Conservation (phyloP, 2,888 invertebrate genomes). For the Acrobasis consociella region DNA sequence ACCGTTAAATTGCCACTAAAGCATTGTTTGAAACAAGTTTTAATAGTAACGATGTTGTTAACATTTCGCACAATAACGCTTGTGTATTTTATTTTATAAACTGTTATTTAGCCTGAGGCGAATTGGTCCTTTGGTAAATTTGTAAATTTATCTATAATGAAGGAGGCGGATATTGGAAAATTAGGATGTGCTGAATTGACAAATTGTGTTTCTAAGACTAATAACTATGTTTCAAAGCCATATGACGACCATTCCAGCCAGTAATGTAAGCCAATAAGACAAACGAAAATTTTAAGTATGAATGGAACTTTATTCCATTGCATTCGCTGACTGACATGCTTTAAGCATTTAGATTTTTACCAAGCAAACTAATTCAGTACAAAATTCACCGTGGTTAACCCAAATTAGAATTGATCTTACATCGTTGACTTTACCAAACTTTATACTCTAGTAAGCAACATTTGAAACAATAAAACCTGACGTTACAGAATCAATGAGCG, state of each 20-base stretch:
- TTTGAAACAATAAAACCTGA: constrained; percentile 34
- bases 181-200: neutral
- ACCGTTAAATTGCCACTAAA: neutral
- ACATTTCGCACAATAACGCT: constrained; percentile 8
- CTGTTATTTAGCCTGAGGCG: neutral
- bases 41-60: constrained; percentile 6
- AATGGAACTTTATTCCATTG: no score
- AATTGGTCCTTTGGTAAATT: neutral
- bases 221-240: no score
- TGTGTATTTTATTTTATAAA: constrained; percentile 11
- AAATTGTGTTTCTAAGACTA: neutral
- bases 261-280: no score
- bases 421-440: neutral
- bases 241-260: no score
- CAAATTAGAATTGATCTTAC: neutral
- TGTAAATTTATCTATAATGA: neutral
- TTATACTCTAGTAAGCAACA: constrained; percentile 13
- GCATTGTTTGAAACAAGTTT: constrained; percentile 13
- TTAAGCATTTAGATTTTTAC: no score
- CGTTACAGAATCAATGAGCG: constrained; percentile 52
- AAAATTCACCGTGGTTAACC: neutral
- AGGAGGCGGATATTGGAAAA: neutral
- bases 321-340: no score
- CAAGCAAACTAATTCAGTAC: neutral
- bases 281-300: no score